Base-by-base conservation (phyloP, 1,140 invertebrate species). In the Maniola jurtina region DNA sequence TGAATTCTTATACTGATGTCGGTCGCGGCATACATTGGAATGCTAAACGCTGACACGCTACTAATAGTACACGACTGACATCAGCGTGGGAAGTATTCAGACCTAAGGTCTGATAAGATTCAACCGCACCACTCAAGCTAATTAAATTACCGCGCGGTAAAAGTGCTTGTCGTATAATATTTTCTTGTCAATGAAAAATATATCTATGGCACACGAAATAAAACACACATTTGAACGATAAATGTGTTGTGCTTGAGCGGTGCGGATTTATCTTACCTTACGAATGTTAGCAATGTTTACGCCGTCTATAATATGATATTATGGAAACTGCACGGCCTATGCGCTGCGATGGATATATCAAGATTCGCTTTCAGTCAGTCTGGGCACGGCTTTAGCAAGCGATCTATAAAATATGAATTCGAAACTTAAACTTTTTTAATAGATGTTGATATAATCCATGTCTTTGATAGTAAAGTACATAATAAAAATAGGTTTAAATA, bases 371-470 rank as follows among this genome's bases (percentile, higher is more conserved):
- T 45, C 42, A 13, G 42, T 45, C 13, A n/a, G 13, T 45, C 10
- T n/a, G 42, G 13, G 13, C 42, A n/a, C 42, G 13, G 42, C 38
- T 11, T 16, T 25, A 52, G 47, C 47, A 15, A 11, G 42, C 15
- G 38, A 54, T 63, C 61, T 15, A 25, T 25, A 25, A 25, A 25
- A 25, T 38, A 40, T 58, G 48, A 55, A 57, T 67, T 63, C 61
- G 52, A 67, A 63, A 45, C 64, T 56, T 38, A 61, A 59, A 34
- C 25, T 71, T 61, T 68, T 73, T 78, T 76, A 79, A 79, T 87
- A 89, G 83, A 86, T 85, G 83, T 87, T 77, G 83, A 86, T 85
- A 79, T 87, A 85, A 89, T 86, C 84, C 81, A 83, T 88, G 80
- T 87, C 84, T 89, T 84, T 80, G 73, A 79, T 88, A 84, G 79